A percentile compares a stretch with the other conserved stretches of the same genome.
These are phyloP conservation scores for Scrobipalpa atriplicella DNA, from an alignment of 2,888 invertebrate genomes.

Conservation along the genomic window DNA sequence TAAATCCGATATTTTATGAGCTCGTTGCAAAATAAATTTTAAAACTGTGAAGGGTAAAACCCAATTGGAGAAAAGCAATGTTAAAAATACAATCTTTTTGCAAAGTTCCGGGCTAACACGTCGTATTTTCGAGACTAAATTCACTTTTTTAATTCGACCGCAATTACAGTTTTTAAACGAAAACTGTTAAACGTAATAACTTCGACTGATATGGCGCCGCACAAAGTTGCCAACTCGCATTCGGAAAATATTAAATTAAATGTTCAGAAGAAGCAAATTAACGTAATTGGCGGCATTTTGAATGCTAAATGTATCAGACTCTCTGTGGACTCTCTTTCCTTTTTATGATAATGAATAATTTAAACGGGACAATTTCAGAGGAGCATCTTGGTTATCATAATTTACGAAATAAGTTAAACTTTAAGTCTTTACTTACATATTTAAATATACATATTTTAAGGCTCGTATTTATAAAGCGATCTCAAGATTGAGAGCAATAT, in stretches of 20 bases:
- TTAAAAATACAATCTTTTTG: conserved; percentile 28
- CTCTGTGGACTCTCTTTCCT: not conserved
- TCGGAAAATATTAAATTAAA: conserved; percentile 24
- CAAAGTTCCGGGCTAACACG: conserved; percentile 22
- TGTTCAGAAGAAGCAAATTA: not conserved
- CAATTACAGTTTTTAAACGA: conserved; percentile 36
- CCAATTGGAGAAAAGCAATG: conserved; percentile 47
- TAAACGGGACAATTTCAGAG: no score
- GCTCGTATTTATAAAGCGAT: no score
- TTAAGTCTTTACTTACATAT: no score
- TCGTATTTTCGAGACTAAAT: conserved; percentile 34
- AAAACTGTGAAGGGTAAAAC: conserved; percentile 41
- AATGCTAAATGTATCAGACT: conserved; percentile 1
- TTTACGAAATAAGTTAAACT: no score
- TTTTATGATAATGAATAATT: not conserved
- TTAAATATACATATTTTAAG: no score
- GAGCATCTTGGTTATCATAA: no score
- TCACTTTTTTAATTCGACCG: conserved; percentile 43
- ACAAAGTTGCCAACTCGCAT: conserved; percentile 38
- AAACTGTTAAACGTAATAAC: conserved; percentile 36
- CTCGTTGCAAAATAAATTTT: conserved; percentile 67
- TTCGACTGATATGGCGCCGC: conserved; percentile 44
- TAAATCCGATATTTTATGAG: conserved; percentile 71
- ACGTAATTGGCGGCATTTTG: conserved; percentile 16
- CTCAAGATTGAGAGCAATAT: no score